These are phyloP conservation scores for Chionoecetes opilio DNA, from an alignment of 1,140 invertebrate genomes.

Conservation along the genomic window DNA sequence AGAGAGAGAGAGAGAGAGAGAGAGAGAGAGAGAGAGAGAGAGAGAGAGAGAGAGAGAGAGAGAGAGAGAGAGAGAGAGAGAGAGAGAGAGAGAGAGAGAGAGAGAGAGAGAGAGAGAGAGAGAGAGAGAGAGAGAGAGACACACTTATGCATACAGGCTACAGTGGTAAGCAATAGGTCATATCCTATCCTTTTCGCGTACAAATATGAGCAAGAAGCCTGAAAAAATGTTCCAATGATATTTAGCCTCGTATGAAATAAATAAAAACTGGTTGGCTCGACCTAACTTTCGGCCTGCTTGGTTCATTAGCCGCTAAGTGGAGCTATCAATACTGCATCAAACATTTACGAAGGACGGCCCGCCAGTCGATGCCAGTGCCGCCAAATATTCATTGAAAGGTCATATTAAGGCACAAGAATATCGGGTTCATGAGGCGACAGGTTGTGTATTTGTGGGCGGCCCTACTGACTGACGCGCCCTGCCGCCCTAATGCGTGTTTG, in stretches of 20 bases:
- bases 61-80: constrained; percentile 50
- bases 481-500: constrained; percentile 1
- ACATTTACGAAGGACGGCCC: background rate
- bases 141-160: too few species aligned
- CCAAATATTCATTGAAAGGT: constrained; percentile 28
- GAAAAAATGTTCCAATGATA: too few species aligned
- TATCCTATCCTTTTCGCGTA: too few species aligned
- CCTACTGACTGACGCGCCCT: background rate
- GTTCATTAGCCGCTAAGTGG: constrained; percentile 15
- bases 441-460: constrained; percentile 42
- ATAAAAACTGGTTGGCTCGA: background rate
- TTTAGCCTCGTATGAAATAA: constrained; percentile 21
- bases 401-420: constrained; percentile 40
- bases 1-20: too few species aligned
- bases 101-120: constrained; percentile 53
- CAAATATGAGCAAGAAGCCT: too few species aligned
- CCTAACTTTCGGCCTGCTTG: background rate
- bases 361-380: background rate
- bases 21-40: too few species aligned
- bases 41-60: too few species aligned
- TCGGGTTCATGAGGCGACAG: background rate
- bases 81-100: constrained; percentile 51
- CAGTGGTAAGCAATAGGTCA: too few species aligned
- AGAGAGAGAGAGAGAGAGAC: constrained; percentile 42
- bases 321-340: constrained; percentile 4